phyloP scores from a whole-genome alignment of 2,888 invertebrate species.

The Chrysotoxum bicinctum region DNA sequence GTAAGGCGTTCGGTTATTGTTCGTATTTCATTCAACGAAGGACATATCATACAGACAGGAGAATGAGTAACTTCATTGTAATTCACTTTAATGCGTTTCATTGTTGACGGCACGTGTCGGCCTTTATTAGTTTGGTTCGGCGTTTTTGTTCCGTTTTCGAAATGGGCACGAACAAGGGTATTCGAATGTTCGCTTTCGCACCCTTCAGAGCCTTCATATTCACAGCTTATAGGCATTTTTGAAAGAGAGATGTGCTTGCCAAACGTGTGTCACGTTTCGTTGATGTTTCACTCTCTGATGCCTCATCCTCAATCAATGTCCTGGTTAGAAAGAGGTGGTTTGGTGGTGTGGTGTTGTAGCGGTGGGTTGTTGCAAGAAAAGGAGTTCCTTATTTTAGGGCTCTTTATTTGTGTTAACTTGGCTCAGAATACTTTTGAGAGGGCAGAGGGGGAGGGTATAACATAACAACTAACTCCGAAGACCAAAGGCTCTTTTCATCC shows the following conservation, averaged over 20 bases:
- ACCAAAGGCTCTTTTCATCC: constrained; percentile 51
- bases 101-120: constrained; percentile 82
- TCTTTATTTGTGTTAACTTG: constrained; percentile 44
- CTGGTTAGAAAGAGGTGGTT: not conserved
- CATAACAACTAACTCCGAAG: not conserved
- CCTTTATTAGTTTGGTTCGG: constrained; percentile 81
- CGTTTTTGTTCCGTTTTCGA: constrained; percentile 74
- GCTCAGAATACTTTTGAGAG: constrained; percentile 18
- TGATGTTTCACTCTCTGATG: constrained; percentile 56
- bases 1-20: constrained; percentile 46
- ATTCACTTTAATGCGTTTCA: constrained; percentile 82
- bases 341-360: not conserved
- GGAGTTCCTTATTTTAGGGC: constrained; percentile 43
- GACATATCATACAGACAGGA: constrained; percentile 4
- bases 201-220: constrained; percentile 68
- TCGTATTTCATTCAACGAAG: constrained; percentile 45
- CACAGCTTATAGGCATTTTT: constrained; percentile 53
- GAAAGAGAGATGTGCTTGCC: constrained; percentile 29
- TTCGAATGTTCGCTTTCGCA: constrained; percentile 69
- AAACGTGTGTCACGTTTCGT: constrained; percentile 70
- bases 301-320: constrained; percentile 67
- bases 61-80: constrained; percentile 76
- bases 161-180: constrained; percentile 63
- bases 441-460: not conserved
- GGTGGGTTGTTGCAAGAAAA: not conserved